Evolutionary conservation across 2,888 invertebrate genomes (phyloP).

Genomic region (Netelia melanura): DNA sequence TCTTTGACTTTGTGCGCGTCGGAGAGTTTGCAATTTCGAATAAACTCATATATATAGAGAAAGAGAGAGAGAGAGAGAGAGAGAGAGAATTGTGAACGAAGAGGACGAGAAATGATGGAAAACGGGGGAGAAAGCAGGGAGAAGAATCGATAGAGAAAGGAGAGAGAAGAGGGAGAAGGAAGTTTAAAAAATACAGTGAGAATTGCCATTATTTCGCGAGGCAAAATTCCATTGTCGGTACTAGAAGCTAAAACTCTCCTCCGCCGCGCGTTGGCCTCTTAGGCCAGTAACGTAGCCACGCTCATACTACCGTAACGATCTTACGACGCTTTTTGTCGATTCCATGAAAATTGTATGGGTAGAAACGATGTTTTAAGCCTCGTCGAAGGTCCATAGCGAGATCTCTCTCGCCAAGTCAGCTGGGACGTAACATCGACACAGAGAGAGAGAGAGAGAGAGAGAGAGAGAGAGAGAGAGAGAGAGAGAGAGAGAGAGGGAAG

Average conservation of each 20-base stretch:
- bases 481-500: neutral
- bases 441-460: constrained; percentile 2
- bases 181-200: constrained; percentile 47
- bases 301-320: constrained; percentile 71
- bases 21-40: constrained; percentile 13
- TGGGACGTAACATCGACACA: neutral
- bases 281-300: constrained; percentile 26
- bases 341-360: constrained; percentile 55
- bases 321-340: constrained; percentile 66
- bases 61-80: no score
- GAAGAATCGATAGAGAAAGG: neutral
- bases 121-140: neutral
- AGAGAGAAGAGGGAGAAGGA: neutral
- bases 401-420: constrained; percentile 9
- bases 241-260: constrained; percentile 43
- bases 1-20: constrained; percentile 59
- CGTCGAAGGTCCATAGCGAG: constrained; percentile 40
- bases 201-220: constrained; percentile 64
- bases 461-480: neutral
- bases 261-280: neutral
- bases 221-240: constrained; percentile 69
- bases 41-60: neutral
- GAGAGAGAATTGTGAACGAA: neutral
- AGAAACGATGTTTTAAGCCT: constrained; percentile 48
- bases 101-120: neutral